Percentiles rank a stretch among this genome's conserved stretches.
phyloP scores from a whole-genome alignment of 1,140 invertebrate genomes.

The Leptestheria dahalacensis region DNA sequence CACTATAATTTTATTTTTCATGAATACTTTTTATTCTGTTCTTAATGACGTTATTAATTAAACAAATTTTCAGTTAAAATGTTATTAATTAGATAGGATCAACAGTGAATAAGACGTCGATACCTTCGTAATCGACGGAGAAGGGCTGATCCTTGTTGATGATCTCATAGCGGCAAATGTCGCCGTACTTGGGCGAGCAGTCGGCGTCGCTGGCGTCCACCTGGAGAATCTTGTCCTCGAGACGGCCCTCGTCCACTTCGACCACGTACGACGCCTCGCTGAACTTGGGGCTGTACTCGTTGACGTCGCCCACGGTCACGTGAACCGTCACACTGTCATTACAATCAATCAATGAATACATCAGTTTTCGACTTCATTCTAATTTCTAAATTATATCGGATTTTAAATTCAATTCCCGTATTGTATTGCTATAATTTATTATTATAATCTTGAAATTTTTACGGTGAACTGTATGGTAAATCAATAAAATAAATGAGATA shows the following conservation, averaged over 20 bases:
- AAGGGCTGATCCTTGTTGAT: constrained; percentile 79
- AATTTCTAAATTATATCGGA: background rate
- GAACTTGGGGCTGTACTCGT: constrained; percentile 82
- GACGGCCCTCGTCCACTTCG: constrained; percentile 74
- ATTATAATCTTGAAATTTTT: background rate
- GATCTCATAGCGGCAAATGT: constrained; percentile 93
- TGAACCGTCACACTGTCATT: constrained; percentile 71
- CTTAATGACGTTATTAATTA: background rate
- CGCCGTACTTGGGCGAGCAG: constrained; percentile 77
- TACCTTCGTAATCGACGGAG: constrained; percentile 76
- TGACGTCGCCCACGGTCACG: constrained; percentile 88
- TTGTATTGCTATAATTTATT: background rate
- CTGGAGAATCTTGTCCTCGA: constrained; percentile 76
- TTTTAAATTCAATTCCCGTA: background rate
- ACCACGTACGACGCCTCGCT: constrained; percentile 73
- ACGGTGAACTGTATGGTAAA: background rate
- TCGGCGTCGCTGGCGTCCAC: constrained; percentile 82
- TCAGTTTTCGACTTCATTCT: background rate
- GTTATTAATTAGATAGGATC: background rate
- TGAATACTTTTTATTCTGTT: no score
- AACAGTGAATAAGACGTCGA: constrained; percentile 11
- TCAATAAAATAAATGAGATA: background rate
- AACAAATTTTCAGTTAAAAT: background rate
- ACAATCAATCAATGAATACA: constrained; percentile 21
- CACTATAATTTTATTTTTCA: no score